Base-by-base conservation (phyloP, 1,140 invertebrate species). In the Drosophila prosaltans region DNA sequence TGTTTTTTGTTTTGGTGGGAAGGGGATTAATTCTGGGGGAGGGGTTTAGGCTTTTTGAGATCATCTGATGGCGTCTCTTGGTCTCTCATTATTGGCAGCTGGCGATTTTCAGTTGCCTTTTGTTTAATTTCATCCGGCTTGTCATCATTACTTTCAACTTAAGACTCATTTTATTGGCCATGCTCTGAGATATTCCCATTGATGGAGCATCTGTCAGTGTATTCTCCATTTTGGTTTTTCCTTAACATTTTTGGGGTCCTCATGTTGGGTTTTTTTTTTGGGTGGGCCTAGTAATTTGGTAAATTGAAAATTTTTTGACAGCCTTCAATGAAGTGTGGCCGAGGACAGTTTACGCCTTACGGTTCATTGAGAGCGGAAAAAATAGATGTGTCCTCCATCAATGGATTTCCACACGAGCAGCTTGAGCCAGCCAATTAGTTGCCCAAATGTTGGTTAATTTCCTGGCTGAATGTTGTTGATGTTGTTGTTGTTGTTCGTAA, bases 391-490 rank as follows among this genome's bases (percentile, higher is more conserved):
- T 40, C 62, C 26, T 40, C 32, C 48, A 58, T 72, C 51, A 72
- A 74, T 78, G 84, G 80, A 89, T 72, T 88, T 88, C 83, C 83
- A 88, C 83, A 88, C 83, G 83, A 88, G 80, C 84, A 83, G 72
- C 72, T 84, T 83, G 83, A 89, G 84, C 74, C 84, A 72, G 79
- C 84, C 84, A 89, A 89, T 89, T 89, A 89, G 84, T 74, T 89
- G 81, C 74, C 80, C 85, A 89, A 89, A 89, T 84, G 84, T 89
- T 89, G 85, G 74, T 89, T 89, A 90, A 89, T 89, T 89, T 89
- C 74, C 68, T 66, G 67, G 55, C 57, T 51, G 58, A 75, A 61
- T 80, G 75, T 80, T 83, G 71, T 82, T 76, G 65, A 54, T 78
- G 21, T 28, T 76, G 65, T 57, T 78, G 21, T 28, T 58, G 43